A percentile compares a stretch with the other conserved stretches of the same genome.
Evolutionary conservation across 2,888 invertebrate genomes (phyloP).

Genomic region (Clusia tigrina): DNA sequence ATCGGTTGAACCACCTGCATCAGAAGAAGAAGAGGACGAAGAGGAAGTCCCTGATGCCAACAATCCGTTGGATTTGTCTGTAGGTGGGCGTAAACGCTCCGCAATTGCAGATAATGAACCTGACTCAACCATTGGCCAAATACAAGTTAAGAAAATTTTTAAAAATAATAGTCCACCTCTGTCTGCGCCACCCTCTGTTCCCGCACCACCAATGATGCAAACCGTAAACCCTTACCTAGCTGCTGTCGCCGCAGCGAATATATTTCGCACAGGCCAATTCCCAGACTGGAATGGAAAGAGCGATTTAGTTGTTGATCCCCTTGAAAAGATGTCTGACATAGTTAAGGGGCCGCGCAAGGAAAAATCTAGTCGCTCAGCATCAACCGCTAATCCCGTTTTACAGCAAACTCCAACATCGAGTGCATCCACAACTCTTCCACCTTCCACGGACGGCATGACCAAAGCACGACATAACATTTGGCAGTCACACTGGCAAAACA

Average conservation of each 20-base stretch:
- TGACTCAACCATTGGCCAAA: constrained; percentile 62
- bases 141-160: constrained; percentile 59
- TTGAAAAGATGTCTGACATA: constrained; percentile 91
- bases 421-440: constrained; percentile 35
- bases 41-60: constrained; percentile 67
- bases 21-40: constrained; percentile 68
- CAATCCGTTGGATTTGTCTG: constrained; percentile 82
- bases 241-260: constrained; percentile 78
- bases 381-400: constrained; percentile 50
- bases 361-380: constrained; percentile 53
- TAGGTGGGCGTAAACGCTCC: constrained; percentile 77
- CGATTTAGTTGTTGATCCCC: constrained; percentile 81
- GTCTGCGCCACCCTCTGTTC: constrained; percentile 72
- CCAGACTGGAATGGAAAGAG: constrained; percentile 78
- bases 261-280: constrained; percentile 76
- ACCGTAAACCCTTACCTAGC: constrained; percentile 85
- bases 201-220: constrained; percentile 77
- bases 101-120: constrained; percentile 66
- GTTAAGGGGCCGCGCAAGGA: constrained; percentile 79
- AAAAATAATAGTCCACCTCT: constrained; percentile 65
- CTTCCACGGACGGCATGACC: constrained; percentile 51
- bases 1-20: constrained; percentile 66
- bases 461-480: constrained; percentile 86
- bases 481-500: constrained; percentile 98
- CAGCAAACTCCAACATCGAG: constrained; percentile 32